Percentiles rank a stretch among this genome's conserved stretches.
Conservation (phyloP, 2,888 invertebrate species). For the Gastracanthus pulcherrimus region DNA sequence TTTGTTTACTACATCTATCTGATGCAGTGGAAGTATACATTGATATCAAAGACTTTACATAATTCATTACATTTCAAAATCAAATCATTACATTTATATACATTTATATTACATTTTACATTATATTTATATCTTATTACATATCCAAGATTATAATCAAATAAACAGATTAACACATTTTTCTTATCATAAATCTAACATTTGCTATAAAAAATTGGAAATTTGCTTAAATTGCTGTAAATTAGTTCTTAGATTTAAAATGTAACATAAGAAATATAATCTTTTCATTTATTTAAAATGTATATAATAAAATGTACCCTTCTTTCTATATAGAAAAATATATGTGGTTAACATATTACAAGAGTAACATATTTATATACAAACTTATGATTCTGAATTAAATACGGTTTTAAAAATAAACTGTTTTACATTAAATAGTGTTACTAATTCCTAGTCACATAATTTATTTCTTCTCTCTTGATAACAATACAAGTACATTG, state of each 20-base stretch:
- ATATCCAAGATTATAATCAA: neutral
- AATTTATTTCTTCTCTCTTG: no score
- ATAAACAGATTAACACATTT: conserved; percentile 6
- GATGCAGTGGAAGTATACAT: neutral
- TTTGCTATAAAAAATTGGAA: neutral
- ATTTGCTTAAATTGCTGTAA: neutral
- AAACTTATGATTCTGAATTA: no score
- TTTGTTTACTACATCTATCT: neutral
- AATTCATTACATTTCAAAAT: conserved; percentile 29
- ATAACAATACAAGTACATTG: conserved; percentile 9
- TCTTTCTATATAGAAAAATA: no score
- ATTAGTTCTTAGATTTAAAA: neutral
- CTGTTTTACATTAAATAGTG: no score
- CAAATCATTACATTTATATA: neutral
- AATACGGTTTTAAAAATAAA: no score
- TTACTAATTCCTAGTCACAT: no score
- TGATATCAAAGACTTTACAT: neutral
- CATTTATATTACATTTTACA: neutral
- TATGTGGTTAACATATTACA: no score
- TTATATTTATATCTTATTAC: neutral
- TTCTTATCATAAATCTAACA: neutral
- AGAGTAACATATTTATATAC: no score
- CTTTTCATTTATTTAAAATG: neutral
- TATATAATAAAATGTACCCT: conserved; percentile 1
- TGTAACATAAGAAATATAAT: neutral